These are phyloP conservation scores for Venusia cambrica DNA, from an alignment of 2,888 invertebrate genomes.

Conservation along the genomic window DNA sequence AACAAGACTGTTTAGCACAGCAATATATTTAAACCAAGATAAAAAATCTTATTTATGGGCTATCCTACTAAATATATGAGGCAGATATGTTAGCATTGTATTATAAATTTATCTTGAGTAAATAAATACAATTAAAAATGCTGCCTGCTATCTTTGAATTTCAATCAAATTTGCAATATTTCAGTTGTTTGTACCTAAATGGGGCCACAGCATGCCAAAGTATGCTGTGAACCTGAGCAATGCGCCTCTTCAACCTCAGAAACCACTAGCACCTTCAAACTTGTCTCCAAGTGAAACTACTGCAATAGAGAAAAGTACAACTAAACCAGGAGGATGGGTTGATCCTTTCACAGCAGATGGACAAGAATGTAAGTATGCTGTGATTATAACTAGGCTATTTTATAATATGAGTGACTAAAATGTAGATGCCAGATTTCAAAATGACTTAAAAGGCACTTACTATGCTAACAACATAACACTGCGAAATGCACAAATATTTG, in stretches of 20 bases:
- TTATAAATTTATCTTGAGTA: too few species aligned
- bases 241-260: slow-evolving; percentile 89
- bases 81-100: too few species aligned
- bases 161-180: slow-evolving; percentile 37
- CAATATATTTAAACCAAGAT: too few species aligned
- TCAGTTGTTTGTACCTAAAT: slow-evolving; percentile 90
- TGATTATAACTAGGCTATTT: neutral
- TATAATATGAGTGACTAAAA: neutral
- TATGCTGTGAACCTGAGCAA: slow-evolving; percentile 93
- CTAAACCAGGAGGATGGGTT: slow-evolving; percentile 51
- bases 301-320: slow-evolving; percentile 41
- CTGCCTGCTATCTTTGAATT: slow-evolving; percentile 1
- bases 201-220: slow-evolving; percentile 90
- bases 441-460: slow-evolving; percentile 15
- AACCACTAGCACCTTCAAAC: slow-evolving; percentile 74
- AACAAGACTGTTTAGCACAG: too few species aligned
- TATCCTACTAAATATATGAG: too few species aligned
- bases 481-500: slow-evolving; percentile 26
- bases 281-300: slow-evolving; percentile 37
- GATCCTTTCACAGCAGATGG: slow-evolving; percentile 71
- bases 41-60: too few species aligned
- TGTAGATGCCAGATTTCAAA: slow-evolving; percentile 18
- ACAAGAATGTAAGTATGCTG: slow-evolving; percentile 70
- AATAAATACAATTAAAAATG: too few species aligned
- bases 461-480: slow-evolving; percentile 21